Percentiles rank a stretch among this genome's conserved stretches.
Evolutionary conservation across 2,113 vertebrate genomes (phyloP).

Genomic region (Syngnathus scovelli): DNA sequence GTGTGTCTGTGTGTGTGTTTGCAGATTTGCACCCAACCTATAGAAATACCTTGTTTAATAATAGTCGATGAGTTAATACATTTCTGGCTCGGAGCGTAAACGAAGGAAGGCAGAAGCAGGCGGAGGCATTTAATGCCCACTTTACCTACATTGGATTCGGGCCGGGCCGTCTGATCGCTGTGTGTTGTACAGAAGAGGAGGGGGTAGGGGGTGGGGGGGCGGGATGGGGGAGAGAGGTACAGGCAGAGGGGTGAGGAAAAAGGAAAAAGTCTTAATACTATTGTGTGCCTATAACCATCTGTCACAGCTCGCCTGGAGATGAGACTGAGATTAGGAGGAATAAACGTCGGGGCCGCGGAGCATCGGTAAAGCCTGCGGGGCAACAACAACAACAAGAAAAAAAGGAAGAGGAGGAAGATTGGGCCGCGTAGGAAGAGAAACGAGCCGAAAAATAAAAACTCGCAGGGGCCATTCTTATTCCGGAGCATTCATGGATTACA

Average conservation of each 20-base stretch:
- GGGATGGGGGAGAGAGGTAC: conserved; percentile 1
- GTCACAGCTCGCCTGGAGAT: conserved; percentile 99
- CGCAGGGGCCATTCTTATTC: conserved; percentile 95
- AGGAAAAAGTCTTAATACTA: conserved; percentile 89
- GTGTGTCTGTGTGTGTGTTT: conserved; percentile 47
- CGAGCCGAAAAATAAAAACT: conserved; percentile 70
- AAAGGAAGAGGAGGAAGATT: conserved; percentile 35
- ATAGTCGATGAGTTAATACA: conserved; percentile 95
- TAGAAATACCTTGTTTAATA: conserved; percentile 57
- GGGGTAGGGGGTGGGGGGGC: conserved; percentile 7
- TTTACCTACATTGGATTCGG: conserved; percentile 83
- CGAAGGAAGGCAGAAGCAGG: conserved; percentile 66
- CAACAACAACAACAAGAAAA: conserved; percentile 72
- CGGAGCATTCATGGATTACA: conserved; percentile 95
- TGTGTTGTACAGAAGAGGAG: conserved; percentile 88
- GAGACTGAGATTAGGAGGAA: conserved; percentile 98
- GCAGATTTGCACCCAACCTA: background rate
- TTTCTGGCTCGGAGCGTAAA: conserved; percentile 92
- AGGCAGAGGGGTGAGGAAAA: conserved; percentile 49
- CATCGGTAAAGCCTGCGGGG: conserved; percentile 94
- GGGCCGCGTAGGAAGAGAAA: conserved; percentile 61
- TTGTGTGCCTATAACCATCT: conserved; percentile 99
- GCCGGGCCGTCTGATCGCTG: conserved; percentile 86
- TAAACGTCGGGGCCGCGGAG: conserved; percentile 91
- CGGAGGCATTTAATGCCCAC: conserved; percentile 77